These are phyloP conservation scores for Chloromyia formosa DNA, from an alignment of 2,888 invertebrate genomes.

Conservation along the genomic window DNA sequence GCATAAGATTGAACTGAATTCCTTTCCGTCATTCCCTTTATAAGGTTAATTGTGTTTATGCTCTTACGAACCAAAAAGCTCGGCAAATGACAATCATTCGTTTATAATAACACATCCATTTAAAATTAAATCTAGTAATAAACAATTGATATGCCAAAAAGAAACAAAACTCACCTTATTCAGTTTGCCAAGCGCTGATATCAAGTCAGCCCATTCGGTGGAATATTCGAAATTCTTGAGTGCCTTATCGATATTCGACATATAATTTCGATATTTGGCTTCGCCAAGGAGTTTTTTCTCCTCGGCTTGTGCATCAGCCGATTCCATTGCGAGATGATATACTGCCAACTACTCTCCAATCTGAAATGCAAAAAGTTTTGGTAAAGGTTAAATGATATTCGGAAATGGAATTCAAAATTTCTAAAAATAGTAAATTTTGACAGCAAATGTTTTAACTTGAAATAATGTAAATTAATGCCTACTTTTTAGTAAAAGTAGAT, in stretches of 20 bases:
- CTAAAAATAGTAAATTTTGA: background rate
- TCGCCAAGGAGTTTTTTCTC: conserved; percentile 84
- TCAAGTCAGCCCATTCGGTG: conserved; percentile 95
- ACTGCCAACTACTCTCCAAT: background rate
- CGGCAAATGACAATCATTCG: too few species aligned
- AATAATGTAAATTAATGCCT: too few species aligned
- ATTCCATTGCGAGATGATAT: conserved; percentile 57
- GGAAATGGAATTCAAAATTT: background rate
- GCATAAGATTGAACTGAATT: too few species aligned
- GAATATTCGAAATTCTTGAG: conserved; percentile 91
- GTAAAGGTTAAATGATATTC: background rate
- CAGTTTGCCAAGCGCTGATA: conserved; percentile 87
- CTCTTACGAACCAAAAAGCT: too few species aligned
- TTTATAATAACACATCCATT: too few species aligned
- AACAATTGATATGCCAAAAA: background rate
- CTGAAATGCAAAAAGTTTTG: conserved; percentile 10
- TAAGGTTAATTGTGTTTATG: too few species aligned
- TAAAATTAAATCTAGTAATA: too few species aligned
- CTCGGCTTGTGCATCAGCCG: conserved; percentile 66
- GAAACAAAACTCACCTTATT: conserved; percentile 81
- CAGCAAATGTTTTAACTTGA: background rate
- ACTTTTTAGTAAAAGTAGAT: too few species aligned
- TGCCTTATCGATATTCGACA: conserved; percentile 84
- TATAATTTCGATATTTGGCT: conserved; percentile 82
- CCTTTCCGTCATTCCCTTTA: too few species aligned